Conservation (phyloP, 2,113 vertebrate species). For the Campylorhamphus procurvoides region DNA sequence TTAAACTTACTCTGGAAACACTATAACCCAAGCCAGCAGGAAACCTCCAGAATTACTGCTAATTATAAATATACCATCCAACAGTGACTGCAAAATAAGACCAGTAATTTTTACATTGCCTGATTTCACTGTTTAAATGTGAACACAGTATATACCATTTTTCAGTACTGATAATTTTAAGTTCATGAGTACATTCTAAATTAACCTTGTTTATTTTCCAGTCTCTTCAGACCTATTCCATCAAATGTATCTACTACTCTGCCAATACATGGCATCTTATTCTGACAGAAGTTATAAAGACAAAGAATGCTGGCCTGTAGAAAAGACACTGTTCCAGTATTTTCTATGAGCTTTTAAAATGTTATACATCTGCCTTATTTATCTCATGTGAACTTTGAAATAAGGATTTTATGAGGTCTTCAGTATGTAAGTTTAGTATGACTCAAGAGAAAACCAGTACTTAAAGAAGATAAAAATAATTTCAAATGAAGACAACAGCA, state of each 20-base stretch:
- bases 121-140: not conserved
- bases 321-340: not conserved
- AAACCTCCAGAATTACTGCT: not conserved
- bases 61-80: not conserved
- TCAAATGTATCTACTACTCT: not conserved
- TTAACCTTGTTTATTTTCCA: not conserved
- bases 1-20: slow-evolving; percentile 2
- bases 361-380: not conserved
- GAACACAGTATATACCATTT: not conserved
- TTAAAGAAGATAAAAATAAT: not conserved
- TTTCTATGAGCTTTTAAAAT: not conserved
- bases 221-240: not conserved
- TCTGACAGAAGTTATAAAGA: not conserved
- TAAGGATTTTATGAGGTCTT: not conserved
- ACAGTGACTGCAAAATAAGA: not conserved
- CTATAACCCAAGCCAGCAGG: not conserved
- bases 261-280: not conserved
- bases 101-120: not conserved
- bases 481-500: not conserved
- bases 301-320: not conserved
- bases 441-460: not conserved
- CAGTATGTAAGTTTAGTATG: not conserved
- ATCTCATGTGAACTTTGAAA: not conserved
- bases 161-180: not conserved
- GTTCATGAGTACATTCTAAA: not conserved